Evolutionary conservation across 2,797 vertebrate genomes (phyloP).

Genomic region (Thamnophis elegans): DNA sequence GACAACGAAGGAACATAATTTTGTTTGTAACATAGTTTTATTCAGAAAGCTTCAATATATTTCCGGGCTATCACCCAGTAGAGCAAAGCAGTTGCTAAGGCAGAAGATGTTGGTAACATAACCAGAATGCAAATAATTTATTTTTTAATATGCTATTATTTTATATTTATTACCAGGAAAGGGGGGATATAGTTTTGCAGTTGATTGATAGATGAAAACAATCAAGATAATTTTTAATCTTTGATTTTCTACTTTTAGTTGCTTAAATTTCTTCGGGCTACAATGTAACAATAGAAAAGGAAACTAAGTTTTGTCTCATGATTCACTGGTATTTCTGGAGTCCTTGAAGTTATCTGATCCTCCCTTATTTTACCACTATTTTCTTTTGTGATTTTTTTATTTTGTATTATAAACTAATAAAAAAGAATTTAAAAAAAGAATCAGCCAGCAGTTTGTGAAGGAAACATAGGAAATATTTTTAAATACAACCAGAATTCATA

Average conservation of each 20-base stretch:
- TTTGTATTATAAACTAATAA: neutral
- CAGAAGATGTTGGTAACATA: neutral
- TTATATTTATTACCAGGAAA: neutral
- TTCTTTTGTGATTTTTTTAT: neutral
- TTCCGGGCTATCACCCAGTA: neutral
- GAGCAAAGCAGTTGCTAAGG: neutral
- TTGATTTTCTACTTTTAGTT: neutral
- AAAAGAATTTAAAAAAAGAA: neutral
- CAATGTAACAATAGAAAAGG: neutral
- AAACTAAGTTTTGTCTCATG: neutral
- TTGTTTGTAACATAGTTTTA: neutral
- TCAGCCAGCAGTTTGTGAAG: neutral
- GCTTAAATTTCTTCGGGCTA: neutral
- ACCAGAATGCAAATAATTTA: neutral
- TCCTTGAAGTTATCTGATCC: neutral
- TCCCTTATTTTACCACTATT: neutral
- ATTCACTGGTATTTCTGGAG: neutral
- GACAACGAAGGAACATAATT: conserved; percentile 6
- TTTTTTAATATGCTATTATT: neutral
- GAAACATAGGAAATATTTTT: neutral
- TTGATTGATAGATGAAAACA: neutral
- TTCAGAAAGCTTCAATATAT: neutral
- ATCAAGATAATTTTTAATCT: neutral
- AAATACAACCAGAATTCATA: conserved; percentile 21
- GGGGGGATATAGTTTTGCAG: neutral